Conservation (phyloP, 2,888 invertebrate genomes). For the Clanis bilineata region DNA sequence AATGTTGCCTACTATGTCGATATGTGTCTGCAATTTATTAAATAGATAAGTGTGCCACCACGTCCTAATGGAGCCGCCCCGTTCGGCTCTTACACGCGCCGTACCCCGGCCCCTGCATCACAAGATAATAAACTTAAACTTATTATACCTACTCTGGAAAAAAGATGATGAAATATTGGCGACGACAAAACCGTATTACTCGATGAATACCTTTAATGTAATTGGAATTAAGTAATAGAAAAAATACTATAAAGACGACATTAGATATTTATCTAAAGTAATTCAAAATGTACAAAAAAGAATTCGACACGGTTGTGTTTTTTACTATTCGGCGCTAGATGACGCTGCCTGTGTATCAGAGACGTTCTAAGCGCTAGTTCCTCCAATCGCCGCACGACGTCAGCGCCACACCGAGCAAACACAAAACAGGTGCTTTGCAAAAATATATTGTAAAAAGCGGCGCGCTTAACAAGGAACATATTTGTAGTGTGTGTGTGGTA, state of each 20-base stretch:
- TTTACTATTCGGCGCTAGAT: slow-evolving; percentile 69
- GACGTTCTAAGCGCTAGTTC: slow-evolving; percentile 45
- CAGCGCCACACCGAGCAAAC: slow-evolving; percentile 40
- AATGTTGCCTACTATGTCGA: slow-evolving; percentile 50
- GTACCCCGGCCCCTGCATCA: not conserved
- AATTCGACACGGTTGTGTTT: slow-evolving; percentile 20
- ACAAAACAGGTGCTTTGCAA: slow-evolving; percentile 5
- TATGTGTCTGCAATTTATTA: slow-evolving; percentile 9
- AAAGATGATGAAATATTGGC: not conserved
- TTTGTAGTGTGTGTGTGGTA: not conserved
- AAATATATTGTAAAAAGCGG: slow-evolving; percentile 9
- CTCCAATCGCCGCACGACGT: slow-evolving; percentile 35
- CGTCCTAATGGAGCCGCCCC: slow-evolving; percentile 8
- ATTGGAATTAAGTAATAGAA: not conserved
- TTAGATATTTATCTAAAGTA: not conserved
- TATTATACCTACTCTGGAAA: not conserved
- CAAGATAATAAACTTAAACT: not conserved
- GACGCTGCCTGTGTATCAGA: slow-evolving; percentile 52
- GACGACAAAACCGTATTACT: not conserved
- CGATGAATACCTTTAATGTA: not conserved
- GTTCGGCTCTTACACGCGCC: no score
- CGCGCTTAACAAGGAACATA: not conserved
- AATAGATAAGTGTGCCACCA: slow-evolving; percentile 6
- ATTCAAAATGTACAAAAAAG: not conserved
- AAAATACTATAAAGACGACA: not conserved